Evolutionary conservation across 1,140 invertebrate species (phyloP).

Genomic region (Heliconius melpomene): DNA sequence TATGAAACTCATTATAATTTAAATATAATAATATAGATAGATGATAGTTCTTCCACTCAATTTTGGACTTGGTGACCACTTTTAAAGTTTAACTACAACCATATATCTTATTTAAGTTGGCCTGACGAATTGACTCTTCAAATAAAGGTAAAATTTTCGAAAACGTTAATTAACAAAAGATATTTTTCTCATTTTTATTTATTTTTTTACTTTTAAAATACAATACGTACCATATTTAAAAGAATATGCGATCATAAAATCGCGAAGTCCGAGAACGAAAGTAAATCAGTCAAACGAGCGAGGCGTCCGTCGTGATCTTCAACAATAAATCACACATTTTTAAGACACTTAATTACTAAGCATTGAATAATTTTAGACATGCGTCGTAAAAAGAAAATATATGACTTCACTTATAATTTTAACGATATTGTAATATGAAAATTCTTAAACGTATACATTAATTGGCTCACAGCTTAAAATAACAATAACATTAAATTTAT

Average conservation of each 20-base stretch:
- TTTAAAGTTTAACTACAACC: no score
- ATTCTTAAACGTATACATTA: background rate
- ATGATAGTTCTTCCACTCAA: no score
- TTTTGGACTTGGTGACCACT: no score
- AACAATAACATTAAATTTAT: no score
- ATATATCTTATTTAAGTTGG: no score
- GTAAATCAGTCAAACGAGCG: slow-evolving; percentile 30
- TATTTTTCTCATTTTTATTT: no score
- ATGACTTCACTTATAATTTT: background rate
- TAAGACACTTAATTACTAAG: slow-evolving; percentile 47
- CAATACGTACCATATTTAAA: background rate
- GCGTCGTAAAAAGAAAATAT: background rate
- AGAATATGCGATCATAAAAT: slow-evolving; percentile 11
- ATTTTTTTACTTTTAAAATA: background rate
- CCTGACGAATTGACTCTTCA: no score
- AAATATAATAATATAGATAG: no score
- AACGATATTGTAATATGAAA: background rate
- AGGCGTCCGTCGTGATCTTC: slow-evolving; percentile 27
- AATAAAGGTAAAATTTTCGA: no score
- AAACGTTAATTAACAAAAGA: no score
- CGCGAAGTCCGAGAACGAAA: slow-evolving; percentile 22
- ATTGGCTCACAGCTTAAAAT: background rate
- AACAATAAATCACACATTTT: slow-evolving; percentile 52
- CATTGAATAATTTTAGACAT: slow-evolving; percentile 30
- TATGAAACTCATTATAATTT: no score